Base-by-base conservation (phyloP, 2,888 invertebrate genomes). In the Protonemura montana region DNA sequence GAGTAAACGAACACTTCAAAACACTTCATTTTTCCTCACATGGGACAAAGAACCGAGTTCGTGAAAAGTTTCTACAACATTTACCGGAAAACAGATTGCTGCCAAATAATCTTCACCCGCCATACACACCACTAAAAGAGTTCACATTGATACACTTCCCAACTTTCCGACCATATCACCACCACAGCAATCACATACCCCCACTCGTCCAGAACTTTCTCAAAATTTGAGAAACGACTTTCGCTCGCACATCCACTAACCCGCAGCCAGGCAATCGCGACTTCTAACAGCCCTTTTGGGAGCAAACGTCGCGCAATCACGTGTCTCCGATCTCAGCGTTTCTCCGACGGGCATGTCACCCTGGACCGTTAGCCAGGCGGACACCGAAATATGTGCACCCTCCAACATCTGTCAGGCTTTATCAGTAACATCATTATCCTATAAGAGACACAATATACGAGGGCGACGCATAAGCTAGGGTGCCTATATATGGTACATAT, bases 361-460 rank as follows among this genome's bases (percentile, higher is more conserved):
- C 59, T 21, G 21, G 59, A 59, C 59, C 84, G 59, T 81, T 30
- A n/a, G 29, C 29, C 28, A 30, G 10, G 81, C 21, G 81, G 81
- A 27, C 59, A 10, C 27, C 59, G 29, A 84, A 84, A 84, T 84
- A 84, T 84, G 76, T 76, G 84, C 84, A 59, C 35, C 82, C 82
- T 82, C 26, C 76, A 84, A 29, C 84, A 84, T 84, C 84, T 76
- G 84, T 84, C 84, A 84, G 27, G 25, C 28, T 84, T 84, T 84
- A 84, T 84, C 84, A 59, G 59, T 59, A 59, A 59, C 59, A 59
- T 59, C 59, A 59, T 59, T 59, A 59, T 59, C 59, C 59, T 59
- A 21, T 59, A 59, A n/a, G 16, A 59, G 59, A 1, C 59, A 59
- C 59, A 59, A 59, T 59, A 13, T 13, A 21, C 13, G 59, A 13